Percentiles rank a stretch among this genome's conserved stretches.
phyloP scores from a whole-genome alignment of 2,797 vertebrate species.

The Danio jaintianensis region DNA sequence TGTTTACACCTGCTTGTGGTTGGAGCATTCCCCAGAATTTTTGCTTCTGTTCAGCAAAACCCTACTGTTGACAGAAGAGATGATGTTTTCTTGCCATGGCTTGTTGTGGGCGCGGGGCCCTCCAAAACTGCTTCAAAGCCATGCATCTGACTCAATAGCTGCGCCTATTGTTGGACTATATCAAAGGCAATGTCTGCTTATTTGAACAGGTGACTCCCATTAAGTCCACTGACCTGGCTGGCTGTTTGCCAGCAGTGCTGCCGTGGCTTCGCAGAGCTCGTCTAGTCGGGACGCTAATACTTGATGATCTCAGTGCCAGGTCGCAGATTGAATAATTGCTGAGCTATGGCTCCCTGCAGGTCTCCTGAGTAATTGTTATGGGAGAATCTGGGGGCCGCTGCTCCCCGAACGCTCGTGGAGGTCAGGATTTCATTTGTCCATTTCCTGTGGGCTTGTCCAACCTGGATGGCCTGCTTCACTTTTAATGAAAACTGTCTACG shows the following conservation, averaged over 20 bases:
- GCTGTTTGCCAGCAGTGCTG: conserved; percentile 68
- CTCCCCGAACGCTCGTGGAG: conserved; percentile 60
- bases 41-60: conserved; percentile 50
- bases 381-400: conserved; percentile 58
- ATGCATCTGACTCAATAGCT: conserved; percentile 73
- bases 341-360: conserved; percentile 61
- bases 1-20: conserved; percentile 58
- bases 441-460: conserved; percentile 64
- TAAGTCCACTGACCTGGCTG: conserved; percentile 73
- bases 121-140: conserved; percentile 68
- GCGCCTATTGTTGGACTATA: conserved; percentile 73
- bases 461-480: conserved; percentile 44
- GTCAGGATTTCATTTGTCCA: conserved; percentile 70
- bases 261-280: conserved; percentile 47
- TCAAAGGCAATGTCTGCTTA: conserved; percentile 77
- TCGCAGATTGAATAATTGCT: conserved; percentile 65
- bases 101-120: conserved; percentile 71
- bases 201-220: conserved; percentile 87
- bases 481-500: conserved; percentile 57
- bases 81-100: conserved; percentile 79
- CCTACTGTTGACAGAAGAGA: conserved; percentile 78
- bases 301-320: conserved; percentile 55
- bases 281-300: conserved; percentile 43
- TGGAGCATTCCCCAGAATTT: conserved; percentile 46
- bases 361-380: conserved; percentile 65